Base-by-base conservation (phyloP, 2,113 vertebrate genomes). In the Chionis minor region DNA sequence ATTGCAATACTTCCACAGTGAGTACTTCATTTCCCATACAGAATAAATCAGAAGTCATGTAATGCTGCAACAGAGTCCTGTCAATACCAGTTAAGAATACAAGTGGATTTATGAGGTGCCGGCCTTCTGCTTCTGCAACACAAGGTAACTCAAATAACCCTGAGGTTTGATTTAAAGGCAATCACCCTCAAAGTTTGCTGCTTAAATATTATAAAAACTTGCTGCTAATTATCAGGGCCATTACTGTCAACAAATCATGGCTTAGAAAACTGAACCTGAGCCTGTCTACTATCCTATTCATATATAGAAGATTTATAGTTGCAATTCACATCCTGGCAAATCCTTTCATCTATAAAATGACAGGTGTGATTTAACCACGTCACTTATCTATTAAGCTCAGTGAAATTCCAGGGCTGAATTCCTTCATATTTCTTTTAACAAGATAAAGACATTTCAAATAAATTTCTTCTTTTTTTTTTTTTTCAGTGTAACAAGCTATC, bases 161-260 rank as follows among this genome's bases (percentile, higher is more conserved):
- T 28, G 27, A 93, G n/a, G 61, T 89, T 92, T 95, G 88, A 94
- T 96, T 96, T 96, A 91, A 86, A 95, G 78, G 72, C 94, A 86
- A 77, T 94, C 91, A 96, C 83, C 81, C 86, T 78, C 28, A 1
- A 94, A 96, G 52, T 94, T 84, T 95, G 58, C 56, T 79, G 58
- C 89, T 95, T 81, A 91, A 92, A 84, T 94, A 92, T 91, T 92
- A 78, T 52, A 90, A 95, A 93, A 94, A 56, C 81, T 94, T 89
- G 69, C 81, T 94, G 77, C 61, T 96, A 97, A 97, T 97, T 95
- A 92, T 94, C 17, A 77, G 54, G 77, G 45, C 47, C 54, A 81
- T 95, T 94, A 80, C 69, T 87, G 86, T 87, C 95, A 95, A 93
- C 70, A 93, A 95, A 92, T 79, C 40, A 84, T 69, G 49, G 35